Conservation (phyloP, 2,888 invertebrate species). For the Cerastis leucographa region DNA sequence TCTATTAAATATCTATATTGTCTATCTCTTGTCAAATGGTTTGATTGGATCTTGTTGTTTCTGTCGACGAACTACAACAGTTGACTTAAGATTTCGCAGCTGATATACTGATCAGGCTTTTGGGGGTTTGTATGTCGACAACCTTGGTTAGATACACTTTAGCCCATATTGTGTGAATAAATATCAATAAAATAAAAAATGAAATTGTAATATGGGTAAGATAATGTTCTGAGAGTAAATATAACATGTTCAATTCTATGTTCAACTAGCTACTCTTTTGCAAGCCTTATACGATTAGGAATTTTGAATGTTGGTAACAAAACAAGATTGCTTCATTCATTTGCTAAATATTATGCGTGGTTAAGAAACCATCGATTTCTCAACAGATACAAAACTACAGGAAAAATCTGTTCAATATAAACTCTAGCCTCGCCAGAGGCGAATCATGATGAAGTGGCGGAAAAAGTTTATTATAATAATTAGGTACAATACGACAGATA, state of each 20-base stretch:
- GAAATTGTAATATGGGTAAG: background rate
- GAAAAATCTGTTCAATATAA: slow-evolving; percentile 47
- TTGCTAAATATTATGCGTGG: background rate
- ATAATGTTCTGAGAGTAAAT: background rate
- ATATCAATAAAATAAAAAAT: background rate
- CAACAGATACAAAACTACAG: slow-evolving; percentile 35
- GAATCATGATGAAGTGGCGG: slow-evolving; percentile 46
- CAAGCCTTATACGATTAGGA: background rate
- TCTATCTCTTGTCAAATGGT: slow-evolving; percentile 28
- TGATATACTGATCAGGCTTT: slow-evolving; percentile 10
- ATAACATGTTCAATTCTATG: background rate
- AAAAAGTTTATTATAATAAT: slow-evolving; percentile 44
- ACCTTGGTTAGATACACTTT: background rate
- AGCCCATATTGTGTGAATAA: background rate
- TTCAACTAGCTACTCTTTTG: background rate
- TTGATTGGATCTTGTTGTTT: slow-evolving; percentile 33
- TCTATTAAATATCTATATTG: slow-evolving; percentile 3
- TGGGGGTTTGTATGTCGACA: background rate
- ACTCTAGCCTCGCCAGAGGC: slow-evolving; percentile 35
- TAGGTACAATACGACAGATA: slow-evolving; percentile 22
- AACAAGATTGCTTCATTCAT: background rate
- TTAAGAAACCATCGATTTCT: slow-evolving; percentile 25
- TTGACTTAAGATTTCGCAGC: slow-evolving; percentile 25
- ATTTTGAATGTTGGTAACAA: background rate
- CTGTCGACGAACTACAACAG: slow-evolving; percentile 11